A percentile compares a stretch with the other conserved stretches of the same genome.
Conservation (phyloP, 92 coral and sea anemone genomes). For the Blastomussa wellsi region DNA sequence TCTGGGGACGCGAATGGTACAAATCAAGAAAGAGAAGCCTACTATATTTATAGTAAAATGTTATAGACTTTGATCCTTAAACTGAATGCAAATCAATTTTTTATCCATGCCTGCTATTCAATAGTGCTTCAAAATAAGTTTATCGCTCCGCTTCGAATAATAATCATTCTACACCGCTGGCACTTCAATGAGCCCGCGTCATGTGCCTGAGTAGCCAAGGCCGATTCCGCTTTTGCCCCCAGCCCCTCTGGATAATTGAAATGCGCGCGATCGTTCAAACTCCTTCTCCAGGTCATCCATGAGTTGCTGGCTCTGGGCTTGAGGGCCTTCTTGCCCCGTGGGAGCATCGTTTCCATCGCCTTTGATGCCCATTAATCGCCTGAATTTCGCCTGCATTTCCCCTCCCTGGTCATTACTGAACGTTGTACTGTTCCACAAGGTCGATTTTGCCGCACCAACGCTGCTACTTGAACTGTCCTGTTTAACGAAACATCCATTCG, state of each 20-base stretch:
- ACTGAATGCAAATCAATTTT: no score
- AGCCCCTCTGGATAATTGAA: conserved; percentile 97
- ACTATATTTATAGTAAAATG: no score
- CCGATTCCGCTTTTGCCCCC: conserved; percentile 99
- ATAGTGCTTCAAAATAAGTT: no score
- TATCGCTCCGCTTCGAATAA: not conserved
- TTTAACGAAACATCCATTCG: not conserved
- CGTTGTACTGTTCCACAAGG: conserved; percentile 81
- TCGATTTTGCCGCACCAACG: not conserved
- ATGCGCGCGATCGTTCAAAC: conserved; percentile 97
- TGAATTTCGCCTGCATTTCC: conserved; percentile 96
- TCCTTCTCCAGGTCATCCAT: conserved; percentile 88
- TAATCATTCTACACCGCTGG: not conserved
- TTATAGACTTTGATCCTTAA: not conserved
- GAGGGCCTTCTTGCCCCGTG: conserved; percentile 32
- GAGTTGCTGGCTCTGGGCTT: conserved; percentile 60
- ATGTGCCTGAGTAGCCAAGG: conserved; percentile 89
- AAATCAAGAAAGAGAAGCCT: not conserved
- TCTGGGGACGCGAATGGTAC: no score
- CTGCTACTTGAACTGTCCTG: conserved; percentile 11
- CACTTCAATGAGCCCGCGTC: not conserved
- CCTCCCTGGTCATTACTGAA: conserved; percentile 93
- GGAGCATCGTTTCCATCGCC: conserved; percentile 33
- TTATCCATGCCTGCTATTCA: no score
- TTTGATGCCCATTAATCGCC: conserved; percentile 97